phyloP scores from a whole-genome alignment of 2,113 vertebrate species.

The Campylomormyrus tamandua region DNA sequence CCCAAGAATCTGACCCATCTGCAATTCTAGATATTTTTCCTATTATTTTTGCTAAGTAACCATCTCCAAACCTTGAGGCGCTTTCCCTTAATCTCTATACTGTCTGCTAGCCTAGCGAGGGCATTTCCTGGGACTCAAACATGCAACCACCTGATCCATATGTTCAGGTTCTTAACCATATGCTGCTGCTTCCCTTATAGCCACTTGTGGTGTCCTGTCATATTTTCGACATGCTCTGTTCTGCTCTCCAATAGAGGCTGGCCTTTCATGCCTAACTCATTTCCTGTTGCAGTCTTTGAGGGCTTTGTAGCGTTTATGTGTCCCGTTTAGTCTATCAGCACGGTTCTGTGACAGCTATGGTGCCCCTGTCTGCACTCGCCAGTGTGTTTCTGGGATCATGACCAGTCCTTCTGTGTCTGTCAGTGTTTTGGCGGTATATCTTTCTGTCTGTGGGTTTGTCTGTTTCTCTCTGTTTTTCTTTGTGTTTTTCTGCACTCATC shows the following conservation, averaged over 20 bases:
- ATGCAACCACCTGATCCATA: not conserved
- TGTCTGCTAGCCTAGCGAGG: not conserved
- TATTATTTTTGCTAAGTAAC: not conserved
- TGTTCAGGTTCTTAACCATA: not conserved
- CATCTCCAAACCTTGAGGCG: not conserved
- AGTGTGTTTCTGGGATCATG: not conserved
- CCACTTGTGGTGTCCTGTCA: not conserved
- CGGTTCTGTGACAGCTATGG: not conserved
- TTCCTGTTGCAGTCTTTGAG: not conserved
- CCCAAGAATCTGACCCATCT: not conserved
- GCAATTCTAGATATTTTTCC: not conserved
- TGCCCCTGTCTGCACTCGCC: not conserved
- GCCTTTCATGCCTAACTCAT: not conserved
- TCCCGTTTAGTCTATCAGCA: not conserved
- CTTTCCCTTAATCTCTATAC: not conserved
- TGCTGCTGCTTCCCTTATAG: not conserved
- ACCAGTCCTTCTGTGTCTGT: not conserved
- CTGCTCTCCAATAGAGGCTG: not conserved
- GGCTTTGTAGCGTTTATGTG: not conserved
- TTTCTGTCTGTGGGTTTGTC: not conserved
- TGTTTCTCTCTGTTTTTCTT: not conserved
- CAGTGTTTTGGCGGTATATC: not conserved
- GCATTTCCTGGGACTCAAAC: not conserved
- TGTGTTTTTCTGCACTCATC: not conserved
- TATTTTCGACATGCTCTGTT: not conserved